phyloP scores from a whole-genome alignment of 2,797 vertebrate species.

The Falco novaeseelandiae region DNA sequence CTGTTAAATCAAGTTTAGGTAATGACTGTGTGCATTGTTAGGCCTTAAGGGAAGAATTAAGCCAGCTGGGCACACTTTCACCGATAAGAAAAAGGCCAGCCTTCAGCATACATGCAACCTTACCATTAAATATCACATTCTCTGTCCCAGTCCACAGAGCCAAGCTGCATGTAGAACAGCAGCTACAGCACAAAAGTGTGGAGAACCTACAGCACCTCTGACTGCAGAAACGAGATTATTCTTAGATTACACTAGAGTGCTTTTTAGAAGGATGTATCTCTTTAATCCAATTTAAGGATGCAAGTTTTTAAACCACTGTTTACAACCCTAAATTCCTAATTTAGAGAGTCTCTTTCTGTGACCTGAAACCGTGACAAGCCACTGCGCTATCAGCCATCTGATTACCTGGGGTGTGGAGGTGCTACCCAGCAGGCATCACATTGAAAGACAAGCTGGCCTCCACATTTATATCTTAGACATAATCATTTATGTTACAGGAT shows the following conservation, averaged over 20 bases:
- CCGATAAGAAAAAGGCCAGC: background rate
- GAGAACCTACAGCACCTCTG: background rate
- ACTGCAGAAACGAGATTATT: background rate
- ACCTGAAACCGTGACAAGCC: background rate
- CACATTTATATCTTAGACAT: background rate
- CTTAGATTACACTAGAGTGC: background rate
- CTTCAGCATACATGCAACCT: background rate
- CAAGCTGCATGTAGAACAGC: background rate
- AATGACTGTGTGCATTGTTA: background rate
- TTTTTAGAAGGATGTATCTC: background rate
- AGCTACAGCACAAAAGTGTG: background rate
- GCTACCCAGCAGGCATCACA: background rate
- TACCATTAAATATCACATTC: background rate
- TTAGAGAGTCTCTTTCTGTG: background rate
- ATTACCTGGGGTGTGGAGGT: background rate
- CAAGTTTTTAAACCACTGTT: background rate
- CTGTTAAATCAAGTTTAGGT: background rate
- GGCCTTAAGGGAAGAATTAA: background rate
- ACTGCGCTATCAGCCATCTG: background rate
- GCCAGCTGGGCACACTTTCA: background rate
- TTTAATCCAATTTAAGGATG: background rate
- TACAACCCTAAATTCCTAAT: background rate
- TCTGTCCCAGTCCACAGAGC: background rate
- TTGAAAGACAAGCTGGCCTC: background rate
- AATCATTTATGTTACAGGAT: background rate